Evolutionary conservation across 2,888 invertebrate genomes (phyloP), one percentile per base, ranked within the genome.

Genomic region (Pristionchus maxplancki): DNA sequence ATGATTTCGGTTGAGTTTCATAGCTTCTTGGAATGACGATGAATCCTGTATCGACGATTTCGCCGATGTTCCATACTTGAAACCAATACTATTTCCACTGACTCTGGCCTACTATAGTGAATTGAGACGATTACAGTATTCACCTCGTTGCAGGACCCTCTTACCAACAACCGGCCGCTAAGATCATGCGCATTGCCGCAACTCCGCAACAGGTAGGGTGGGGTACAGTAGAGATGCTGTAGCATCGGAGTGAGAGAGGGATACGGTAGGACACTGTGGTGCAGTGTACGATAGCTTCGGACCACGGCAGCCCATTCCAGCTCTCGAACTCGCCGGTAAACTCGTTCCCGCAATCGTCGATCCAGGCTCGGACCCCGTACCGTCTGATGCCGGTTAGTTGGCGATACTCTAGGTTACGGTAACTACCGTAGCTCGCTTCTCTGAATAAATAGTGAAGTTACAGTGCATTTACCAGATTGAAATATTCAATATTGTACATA

Each of bases 191-290:
- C n/a, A 40, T 48, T 20, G 20, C 15, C 37, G 48, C 40, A 8
- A 31, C 28, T 28, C 40, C 62, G 3, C 62, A 85, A 44, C 58
- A 85, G 85, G 85, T 85, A 44, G 37, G 17, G 71, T 71, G 37
- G 50, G 31, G 15, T 37, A 58, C n/a, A 4, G 58, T 58, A 58
- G 58, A 17, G 44, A 44, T 44, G 11, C 44, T 44, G 44, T 44
- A 44, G 44, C 44, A 9, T 9, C 44, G 44, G 11, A 44, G n/a
- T n/a, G n/a, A n/a, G n/a, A n/a, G n/a, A n/a, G n/a, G n/a, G n/a
- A n/a, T n/a, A n/a, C n/a, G n/a, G n/a, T n/a, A n/a, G n/a, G n/a
- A n/a, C n/a, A n/a, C n/a, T n/a, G n/a, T n/a, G n/a, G n/a, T n/a
- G n/a, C n/a, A 48, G 44, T 11, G 20, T 50, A 17, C 50, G 13